Conservation (phyloP, 2,797 vertebrate species). For the Cichlasoma orientale region DNA sequence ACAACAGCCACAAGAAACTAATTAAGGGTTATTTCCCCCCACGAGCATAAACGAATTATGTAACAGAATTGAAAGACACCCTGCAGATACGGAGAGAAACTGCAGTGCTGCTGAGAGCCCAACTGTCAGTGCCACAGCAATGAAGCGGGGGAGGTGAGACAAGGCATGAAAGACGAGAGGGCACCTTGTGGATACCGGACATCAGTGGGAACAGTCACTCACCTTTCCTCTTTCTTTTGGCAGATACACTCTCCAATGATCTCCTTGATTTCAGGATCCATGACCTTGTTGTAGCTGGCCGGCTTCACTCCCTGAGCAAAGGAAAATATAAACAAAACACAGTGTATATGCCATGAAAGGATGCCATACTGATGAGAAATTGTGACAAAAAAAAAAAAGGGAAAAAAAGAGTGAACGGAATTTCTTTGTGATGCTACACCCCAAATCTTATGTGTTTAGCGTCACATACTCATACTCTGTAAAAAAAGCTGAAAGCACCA, state of each 20-base stretch:
- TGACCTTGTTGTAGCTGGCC: constrained; percentile 97
- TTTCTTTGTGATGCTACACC: background rate
- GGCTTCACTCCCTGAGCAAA: constrained; percentile 93
- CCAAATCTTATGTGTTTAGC: background rate
- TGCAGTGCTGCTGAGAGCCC: constrained; percentile 49
- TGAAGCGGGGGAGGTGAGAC: constrained; percentile 25
- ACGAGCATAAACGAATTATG: constrained; percentile 47
- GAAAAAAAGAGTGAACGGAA: background rate
- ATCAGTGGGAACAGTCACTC: constrained; percentile 67
- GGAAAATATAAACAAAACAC: constrained; percentile 43
- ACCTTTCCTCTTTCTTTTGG: constrained; percentile 99
- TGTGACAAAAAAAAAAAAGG: background rate
- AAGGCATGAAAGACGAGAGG: constrained; percentile 35
- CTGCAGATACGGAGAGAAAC: constrained; percentile 47
- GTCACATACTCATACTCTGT: background rate
- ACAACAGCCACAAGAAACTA: constrained; percentile 9
- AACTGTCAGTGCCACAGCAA: constrained; percentile 41
- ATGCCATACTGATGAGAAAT: constrained; percentile 18
- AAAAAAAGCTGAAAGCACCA: background rate
- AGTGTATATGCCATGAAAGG: constrained; percentile 13
- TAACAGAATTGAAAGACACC: constrained; percentile 44
- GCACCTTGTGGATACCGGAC: constrained; percentile 42
- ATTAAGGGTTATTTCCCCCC: constrained; percentile 27
- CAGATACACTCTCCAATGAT: constrained; percentile 99
- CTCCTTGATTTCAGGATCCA: constrained; percentile 98